phyloP scores from a whole-genome alignment of 1,140 invertebrate species.

The Patella vulgata region DNA sequence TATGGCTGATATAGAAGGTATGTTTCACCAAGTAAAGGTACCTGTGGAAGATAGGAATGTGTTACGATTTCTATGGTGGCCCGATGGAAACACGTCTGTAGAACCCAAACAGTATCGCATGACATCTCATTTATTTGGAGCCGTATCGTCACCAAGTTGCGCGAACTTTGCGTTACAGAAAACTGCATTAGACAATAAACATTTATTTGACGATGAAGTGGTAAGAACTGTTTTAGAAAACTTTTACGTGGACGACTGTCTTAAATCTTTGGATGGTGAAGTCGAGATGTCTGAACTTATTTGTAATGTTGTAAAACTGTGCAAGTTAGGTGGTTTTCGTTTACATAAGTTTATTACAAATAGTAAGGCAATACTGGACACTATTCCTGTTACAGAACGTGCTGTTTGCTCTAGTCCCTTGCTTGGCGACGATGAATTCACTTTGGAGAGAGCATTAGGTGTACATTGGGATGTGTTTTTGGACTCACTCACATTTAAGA shows the following conservation, averaged over 20 bases:
- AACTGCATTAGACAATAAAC: conserved; percentile 4
- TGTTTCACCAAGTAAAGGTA: conserved; percentile 26
- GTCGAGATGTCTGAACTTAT: too few species aligned
- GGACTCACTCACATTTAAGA: too few species aligned
- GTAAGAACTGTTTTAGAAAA: conserved; percentile 3
- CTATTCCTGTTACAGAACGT: conserved; percentile 19
- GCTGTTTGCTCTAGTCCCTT: too few species aligned
- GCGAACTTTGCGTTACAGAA: conserved; percentile 11
- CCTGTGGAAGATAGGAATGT: conserved; percentile 12
- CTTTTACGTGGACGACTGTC: conserved; percentile 29
- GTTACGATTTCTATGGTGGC: conserved; percentile 25
- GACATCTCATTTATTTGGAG: conserved; percentile 25
- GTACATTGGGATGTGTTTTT: too few species aligned
- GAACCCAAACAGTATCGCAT: conserved; percentile 16
- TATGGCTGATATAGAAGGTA: conserved; percentile 19
- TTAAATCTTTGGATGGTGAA: not conserved
- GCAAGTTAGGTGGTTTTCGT: conserved; percentile 25
- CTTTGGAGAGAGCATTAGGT: too few species aligned
- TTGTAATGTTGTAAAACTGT: too few species aligned
- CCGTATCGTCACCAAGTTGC: conserved; percentile 24
- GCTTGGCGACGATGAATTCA: too few species aligned
- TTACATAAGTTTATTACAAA: conserved; percentile 33
- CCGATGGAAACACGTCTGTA: conserved; percentile 3
- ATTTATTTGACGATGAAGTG: not conserved
- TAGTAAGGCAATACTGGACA: conserved; percentile 21